phyloP scores from a whole-genome alignment of 2,113 vertebrate genomes.

The Microtus oregoni region DNA sequence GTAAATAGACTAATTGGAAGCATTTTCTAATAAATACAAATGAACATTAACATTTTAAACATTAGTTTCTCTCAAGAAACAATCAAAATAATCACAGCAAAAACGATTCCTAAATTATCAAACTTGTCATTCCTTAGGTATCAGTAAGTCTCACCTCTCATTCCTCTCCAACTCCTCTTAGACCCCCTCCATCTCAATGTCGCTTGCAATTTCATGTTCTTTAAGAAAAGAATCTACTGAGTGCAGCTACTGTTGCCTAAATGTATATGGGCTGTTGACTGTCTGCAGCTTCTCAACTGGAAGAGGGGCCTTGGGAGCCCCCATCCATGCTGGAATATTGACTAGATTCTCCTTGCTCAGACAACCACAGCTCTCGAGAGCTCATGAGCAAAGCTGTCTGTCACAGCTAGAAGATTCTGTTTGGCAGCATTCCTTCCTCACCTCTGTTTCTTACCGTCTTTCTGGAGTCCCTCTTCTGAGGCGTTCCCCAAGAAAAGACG shows the following conservation, averaged over 20 bases:
- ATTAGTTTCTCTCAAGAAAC: neutral
- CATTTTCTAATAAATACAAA: constrained; percentile 6
- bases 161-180: neutral
- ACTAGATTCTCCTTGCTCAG: neutral
- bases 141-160: neutral
- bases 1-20: neutral
- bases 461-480: neutral
- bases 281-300: neutral
- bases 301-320: neutral
- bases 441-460: neutral
- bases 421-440: too few relatives aligned
- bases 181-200: neutral
- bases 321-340: neutral
- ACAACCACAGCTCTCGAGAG: neutral
- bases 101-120: neutral
- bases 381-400: neutral
- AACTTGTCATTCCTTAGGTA: neutral
- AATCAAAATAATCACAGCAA: neutral
- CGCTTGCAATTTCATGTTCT: neutral
- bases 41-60: neutral
- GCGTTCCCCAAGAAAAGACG: neutral
- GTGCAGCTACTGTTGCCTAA: neutral
- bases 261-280: neutral
- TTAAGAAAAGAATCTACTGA: neutral
- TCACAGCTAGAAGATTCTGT: neutral